Percentiles rank a stretch among this genome's conserved stretches.
Evolutionary conservation across 2,113 vertebrate species (phyloP).

Genomic region (Papio anubis): DNA sequence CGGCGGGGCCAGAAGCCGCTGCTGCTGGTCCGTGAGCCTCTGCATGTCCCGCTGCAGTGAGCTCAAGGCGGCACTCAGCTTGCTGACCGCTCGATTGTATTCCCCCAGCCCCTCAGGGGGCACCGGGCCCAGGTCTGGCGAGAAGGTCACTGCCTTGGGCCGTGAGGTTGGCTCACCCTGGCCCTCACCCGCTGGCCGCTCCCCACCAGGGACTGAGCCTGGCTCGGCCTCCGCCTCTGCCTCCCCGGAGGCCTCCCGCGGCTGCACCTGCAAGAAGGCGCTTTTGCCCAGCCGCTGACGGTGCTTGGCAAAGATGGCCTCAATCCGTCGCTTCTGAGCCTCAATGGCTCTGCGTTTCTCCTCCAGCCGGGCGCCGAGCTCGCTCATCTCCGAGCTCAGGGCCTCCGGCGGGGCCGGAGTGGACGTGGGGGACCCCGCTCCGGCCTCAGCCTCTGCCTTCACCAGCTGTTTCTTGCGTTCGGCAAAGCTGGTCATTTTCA

Average conservation of each 20-base stretch:
- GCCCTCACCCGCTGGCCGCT: constrained; percentile 64
- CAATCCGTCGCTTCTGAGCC: constrained; percentile 95
- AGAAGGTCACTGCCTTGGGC: constrained; percentile 87
- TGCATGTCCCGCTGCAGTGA: constrained; percentile 94
- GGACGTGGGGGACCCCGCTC: neutral
- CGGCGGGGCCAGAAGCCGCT: constrained; percentile 87
- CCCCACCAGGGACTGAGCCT: constrained; percentile 50
- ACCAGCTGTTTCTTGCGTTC: constrained; percentile 91
- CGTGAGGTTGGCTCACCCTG: constrained; percentile 68
- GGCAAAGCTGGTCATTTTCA: constrained; percentile 95
- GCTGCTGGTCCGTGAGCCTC: constrained; percentile 91
- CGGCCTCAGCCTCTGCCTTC: constrained; percentile 61
- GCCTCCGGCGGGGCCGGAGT: constrained; percentile 75
- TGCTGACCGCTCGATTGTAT: constrained; percentile 93
- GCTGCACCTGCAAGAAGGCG: constrained; percentile 92
- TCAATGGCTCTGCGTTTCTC: constrained; percentile 95
- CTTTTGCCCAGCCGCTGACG: constrained; percentile 92
- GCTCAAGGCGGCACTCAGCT: constrained; percentile 91
- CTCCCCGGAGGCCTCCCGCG: constrained; percentile 82
- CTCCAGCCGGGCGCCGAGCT: constrained; percentile 90
- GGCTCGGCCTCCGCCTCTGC: constrained; percentile 53
- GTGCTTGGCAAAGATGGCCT: constrained; percentile 95
- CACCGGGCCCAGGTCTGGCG: constrained; percentile 82
- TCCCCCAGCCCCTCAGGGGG: constrained; percentile 87
- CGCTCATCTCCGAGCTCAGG: constrained; percentile 90